These are phyloP conservation scores for Dryobota labecula DNA, from an alignment of 2,888 invertebrate species.

Conservation along the genomic window DNA sequence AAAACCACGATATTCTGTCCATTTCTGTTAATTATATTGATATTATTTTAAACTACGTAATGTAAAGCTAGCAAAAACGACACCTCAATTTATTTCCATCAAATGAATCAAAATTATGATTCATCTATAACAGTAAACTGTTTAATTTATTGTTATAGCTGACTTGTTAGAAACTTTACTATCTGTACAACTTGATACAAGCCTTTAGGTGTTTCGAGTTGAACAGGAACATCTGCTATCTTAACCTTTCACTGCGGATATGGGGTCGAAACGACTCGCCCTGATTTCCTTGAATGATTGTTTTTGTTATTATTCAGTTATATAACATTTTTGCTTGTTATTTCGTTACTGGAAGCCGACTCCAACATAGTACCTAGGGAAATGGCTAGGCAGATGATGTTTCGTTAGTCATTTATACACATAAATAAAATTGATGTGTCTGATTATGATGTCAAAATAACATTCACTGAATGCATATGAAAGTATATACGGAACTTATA, in stretches of 20 bases:
- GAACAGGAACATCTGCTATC: conserved; percentile 57
- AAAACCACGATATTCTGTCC: neutral
- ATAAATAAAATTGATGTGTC: too few species aligned
- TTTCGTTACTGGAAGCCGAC: too few species aligned
- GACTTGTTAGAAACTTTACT: conserved; percentile 56
- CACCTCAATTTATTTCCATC: neutral
- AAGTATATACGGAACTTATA: too few species aligned
- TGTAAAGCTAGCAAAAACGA: neutral
- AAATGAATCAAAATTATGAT: conserved; percentile 24
- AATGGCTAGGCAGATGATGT: too few species aligned
- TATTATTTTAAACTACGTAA: neutral
- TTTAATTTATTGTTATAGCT: conserved; percentile 59
- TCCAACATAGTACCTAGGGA: too few species aligned
- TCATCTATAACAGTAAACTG: conserved; percentile 35
- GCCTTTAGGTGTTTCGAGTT: conserved; percentile 60
- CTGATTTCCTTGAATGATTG: conserved; percentile 13
- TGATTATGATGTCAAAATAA: too few species aligned
- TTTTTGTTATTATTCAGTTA: neutral
- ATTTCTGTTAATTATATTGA: neutral
- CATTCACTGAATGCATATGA: too few species aligned
- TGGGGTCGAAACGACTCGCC: conserved; percentile 9
- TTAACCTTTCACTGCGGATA: conserved; percentile 37
- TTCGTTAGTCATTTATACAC: too few species aligned
- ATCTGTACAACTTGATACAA: conserved; percentile 56
- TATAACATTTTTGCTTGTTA: too few species aligned